These are phyloP conservation scores for Ectobius pallidus DNA, from an alignment of 2,888 invertebrate genomes.

Conservation along the genomic window DNA sequence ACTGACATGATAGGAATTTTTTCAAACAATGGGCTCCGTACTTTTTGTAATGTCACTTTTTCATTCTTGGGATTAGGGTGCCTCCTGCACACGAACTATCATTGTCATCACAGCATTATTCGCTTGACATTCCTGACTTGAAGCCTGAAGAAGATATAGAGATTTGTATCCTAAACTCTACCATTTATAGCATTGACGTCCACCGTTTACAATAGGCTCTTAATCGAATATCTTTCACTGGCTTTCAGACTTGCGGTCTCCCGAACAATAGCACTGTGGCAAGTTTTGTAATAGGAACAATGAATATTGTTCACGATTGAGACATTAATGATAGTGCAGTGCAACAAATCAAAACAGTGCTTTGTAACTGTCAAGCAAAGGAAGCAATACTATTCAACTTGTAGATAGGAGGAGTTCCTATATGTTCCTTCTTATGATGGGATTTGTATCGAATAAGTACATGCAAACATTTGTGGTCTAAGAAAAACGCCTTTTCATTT, in stretches of 20 bases:
- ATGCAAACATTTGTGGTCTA: no score
- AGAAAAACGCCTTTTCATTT: no score
- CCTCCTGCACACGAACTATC: no score
- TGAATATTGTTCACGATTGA: background rate
- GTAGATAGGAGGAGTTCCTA: no score
- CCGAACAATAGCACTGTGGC: background rate
- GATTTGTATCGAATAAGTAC: no score
- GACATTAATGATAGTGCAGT: background rate
- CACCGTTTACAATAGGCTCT: background rate
- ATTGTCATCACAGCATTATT: background rate
- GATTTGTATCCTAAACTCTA: background rate
- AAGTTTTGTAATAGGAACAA: constrained; percentile 7
- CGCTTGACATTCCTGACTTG: background rate
- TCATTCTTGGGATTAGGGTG: no score
- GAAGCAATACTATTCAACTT: background rate
- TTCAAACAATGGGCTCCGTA: no score
- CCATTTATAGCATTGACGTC: background rate
- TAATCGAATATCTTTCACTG: constrained; percentile 11
- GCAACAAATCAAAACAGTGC: constrained; percentile 3
- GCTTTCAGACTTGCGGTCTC: background rate
- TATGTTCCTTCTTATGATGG: no score
- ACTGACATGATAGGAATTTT: no score
- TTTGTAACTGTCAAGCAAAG: background rate
- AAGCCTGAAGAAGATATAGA: background rate
- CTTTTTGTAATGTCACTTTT: no score